Percentiles rank a stretch among this genome's conserved stretches.
These are phyloP conservation scores for Tachina grossa DNA, from an alignment of 2,888 invertebrate genomes.

Conservation along the genomic window DNA sequence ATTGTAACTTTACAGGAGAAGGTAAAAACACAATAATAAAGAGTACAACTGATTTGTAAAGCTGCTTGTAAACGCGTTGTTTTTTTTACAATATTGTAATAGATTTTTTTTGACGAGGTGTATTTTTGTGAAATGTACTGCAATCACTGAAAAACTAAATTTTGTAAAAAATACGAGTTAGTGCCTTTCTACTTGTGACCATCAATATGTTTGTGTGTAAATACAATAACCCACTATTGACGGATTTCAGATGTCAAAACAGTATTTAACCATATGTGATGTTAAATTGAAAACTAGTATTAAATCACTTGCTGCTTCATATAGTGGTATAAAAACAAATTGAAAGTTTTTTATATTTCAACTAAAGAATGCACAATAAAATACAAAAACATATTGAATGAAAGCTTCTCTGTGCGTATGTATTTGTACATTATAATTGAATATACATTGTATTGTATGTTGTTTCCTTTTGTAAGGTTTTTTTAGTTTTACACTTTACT, in stretches of 20 bases:
- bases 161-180: no score
- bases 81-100: no score
- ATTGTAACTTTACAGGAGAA: no score
- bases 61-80: no score
- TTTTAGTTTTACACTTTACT: neutral
- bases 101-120: no score
- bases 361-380: neutral
- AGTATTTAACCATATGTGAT: conserved; percentile 77
- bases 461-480: no score
- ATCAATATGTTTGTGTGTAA: no score
- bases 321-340: neutral
- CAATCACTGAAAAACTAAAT: no score
- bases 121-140: no score
- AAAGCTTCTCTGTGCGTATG: neutral
- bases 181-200: no score
- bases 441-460: neutral
- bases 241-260: conserved; percentile 77
- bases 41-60: no score
- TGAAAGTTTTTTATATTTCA: neutral
- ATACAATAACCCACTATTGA: conserved; percentile 67
- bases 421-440: neutral
- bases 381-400: neutral
- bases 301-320: conserved; percentile 71
- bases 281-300: conserved; percentile 77
- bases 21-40: no score